Evolutionary conservation across 92 coral and sea anemone species (phyloP), one percentile per base, ranked within the genome.

Genomic region (Plumapathes pennacea): DNA sequence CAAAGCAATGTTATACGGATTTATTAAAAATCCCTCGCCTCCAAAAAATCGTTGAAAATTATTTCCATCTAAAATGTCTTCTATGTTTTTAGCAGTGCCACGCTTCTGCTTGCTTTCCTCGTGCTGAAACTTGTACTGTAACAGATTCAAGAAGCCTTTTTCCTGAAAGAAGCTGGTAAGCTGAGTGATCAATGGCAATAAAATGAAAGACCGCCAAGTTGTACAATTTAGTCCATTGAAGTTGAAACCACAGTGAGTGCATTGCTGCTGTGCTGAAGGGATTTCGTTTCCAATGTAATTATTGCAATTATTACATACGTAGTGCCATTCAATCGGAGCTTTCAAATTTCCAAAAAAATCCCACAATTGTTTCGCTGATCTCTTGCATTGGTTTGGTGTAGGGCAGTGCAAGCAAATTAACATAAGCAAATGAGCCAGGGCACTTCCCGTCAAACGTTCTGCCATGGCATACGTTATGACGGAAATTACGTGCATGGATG

Each of bases 261-360:
- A n/a, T n/a, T n/a, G n/a, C n/a, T n/a, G n/a, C n/a, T n/a, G n/a
- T n/a, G n/a, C n/a, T n/a, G n/a, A n/a, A n/a, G n/a, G n/a, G n/a
- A n/a, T n/a, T 34, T 22, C 50, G 5, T 25, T 54, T 4, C 61
- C 61, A 8, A 54, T 26, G 46, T 54, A 54, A 11, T 5, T 54
- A 18, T 54, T 25, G 46, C 61, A 54, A 26, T 21, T 9, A 8
- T 33, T 19, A 44, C 65, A 57, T 5, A 15, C 31, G 30, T 57
- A 57, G 45, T 57, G 65, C 65, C 65, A 57, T 18, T 57, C 65
- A 32, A 57, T 57, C 21, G 65, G 65, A 25, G 65, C 44, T 26
- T 57, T 57, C 3, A 57, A 14, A 1, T 40, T 34, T 15, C 33
- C 24, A 29, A 57, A 57, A 57, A 36, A 50, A 17, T 17, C 45